Evolutionary conservation across 2,888 invertebrate species (phyloP).

Genomic region (Exocentrus adspersus): DNA sequence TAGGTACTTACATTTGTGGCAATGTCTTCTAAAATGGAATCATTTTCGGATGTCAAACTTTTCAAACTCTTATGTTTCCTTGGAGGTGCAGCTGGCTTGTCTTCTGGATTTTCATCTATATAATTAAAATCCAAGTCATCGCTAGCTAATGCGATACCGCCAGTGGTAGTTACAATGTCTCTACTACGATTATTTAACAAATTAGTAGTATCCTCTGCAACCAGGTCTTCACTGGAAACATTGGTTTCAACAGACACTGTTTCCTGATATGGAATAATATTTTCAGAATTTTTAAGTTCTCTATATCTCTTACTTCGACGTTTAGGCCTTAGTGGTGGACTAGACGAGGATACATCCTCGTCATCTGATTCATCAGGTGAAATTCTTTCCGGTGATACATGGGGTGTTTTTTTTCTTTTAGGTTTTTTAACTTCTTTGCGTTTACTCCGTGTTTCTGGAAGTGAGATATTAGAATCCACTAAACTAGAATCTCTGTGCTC

Average conservation of each 20-base stretch:
- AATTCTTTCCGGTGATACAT: slow-evolving; percentile 59
- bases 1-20: too few relatives aligned
- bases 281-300: slow-evolving; percentile 39
- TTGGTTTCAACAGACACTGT: slow-evolving; percentile 50
- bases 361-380: slow-evolving; percentile 54
- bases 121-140: slow-evolving; percentile 48
- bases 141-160: slow-evolving; percentile 56
- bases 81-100: slow-evolving; percentile 58
- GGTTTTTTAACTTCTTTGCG: slow-evolving; percentile 64
- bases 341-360: slow-evolving; percentile 47
- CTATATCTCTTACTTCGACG: slow-evolving; percentile 64
- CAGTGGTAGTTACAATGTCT: slow-evolving; percentile 38
- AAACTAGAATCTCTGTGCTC: slow-evolving; percentile 55
- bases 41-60: slow-evolving; percentile 61
- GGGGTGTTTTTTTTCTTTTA: slow-evolving; percentile 62
- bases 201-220: slow-evolving; percentile 45
- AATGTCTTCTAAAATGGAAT: slow-evolving; percentile 52
- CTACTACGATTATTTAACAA: slow-evolving; percentile 59
- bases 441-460: slow-evolving; percentile 64
- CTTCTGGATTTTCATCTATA: slow-evolving; percentile 34
- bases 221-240: slow-evolving; percentile 24
- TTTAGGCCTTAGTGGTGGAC: slow-evolving; percentile 67
- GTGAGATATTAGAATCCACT: slow-evolving; percentile 53
- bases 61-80: slow-evolving; percentile 59
- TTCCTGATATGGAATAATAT: slow-evolving; percentile 62